A percentile compares a stretch with the other conserved stretches of the same genome.
phyloP scores from a whole-genome alignment of 2,113 vertebrate species.

The Lutjanus erythropterus region DNA sequence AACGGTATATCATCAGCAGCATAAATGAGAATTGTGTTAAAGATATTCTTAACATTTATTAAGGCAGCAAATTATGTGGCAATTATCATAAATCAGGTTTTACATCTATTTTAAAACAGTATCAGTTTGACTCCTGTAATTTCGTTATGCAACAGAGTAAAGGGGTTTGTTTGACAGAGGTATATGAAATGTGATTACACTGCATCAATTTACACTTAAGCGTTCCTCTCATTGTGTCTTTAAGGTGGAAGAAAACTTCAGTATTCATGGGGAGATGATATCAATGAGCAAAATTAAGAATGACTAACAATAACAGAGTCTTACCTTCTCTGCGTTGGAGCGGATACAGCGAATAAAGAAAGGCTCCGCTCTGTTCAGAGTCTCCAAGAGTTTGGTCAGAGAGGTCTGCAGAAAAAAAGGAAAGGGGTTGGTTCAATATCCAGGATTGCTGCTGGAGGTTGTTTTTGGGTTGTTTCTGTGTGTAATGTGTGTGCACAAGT shows the following conservation, averaged over 20 bases:
- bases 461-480: not conserved
- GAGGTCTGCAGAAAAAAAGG: conserved; percentile 86
- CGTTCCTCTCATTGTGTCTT: not conserved
- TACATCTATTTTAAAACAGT: not conserved
- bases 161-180: not conserved
- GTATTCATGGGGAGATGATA: not conserved
- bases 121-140: not conserved
- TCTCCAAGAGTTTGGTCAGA: conserved; percentile 94
- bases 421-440: not conserved
- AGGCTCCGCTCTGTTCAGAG: conserved; percentile 93
- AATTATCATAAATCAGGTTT: not conserved
- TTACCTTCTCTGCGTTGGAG: conserved; percentile 96
- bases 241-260: not conserved
- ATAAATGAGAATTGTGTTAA: not conserved
- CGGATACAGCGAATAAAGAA: conserved; percentile 99
- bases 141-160: not conserved
- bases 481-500: not conserved
- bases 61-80: not conserved
- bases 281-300: not conserved
- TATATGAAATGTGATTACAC: not conserved
- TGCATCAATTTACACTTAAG: not conserved
- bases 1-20: not conserved
- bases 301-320: not conserved
- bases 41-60: not conserved
- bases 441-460: not conserved